Evolutionary conservation across 2,113 vertebrate species (phyloP), one percentile per base, ranked within the genome.

Genomic region (Pseudolaguvia tuberculata): DNA sequence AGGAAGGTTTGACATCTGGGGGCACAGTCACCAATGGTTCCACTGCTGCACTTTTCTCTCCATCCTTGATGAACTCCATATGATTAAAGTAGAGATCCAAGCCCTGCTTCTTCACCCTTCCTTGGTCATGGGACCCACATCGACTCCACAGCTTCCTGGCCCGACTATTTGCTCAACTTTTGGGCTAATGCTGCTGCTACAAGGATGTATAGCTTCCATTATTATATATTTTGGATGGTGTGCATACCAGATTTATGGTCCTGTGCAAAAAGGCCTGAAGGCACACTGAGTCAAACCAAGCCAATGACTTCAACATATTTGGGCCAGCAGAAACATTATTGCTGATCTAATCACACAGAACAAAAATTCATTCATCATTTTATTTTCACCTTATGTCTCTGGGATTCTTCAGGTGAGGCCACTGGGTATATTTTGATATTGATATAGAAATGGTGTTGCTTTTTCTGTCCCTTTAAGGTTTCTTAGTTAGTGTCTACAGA

Each of bases 1-100:
- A 0, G 91, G 91, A 0, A 73, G 83, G 18, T 92, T 92, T 0
- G 92, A 93, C 83, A 89, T 92, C 79, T 91, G 89, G 91, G 92
- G 92, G 2, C 92, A 92, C 85, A 92, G 92, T 78, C 91, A 93
- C 80, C 92, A 93, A 78, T 92, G 91, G 91, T 92, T 92, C 83
- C 92, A 92, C 84, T 90, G 89, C 79, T 92, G 87, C 86, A 91
- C 91, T 2, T 92, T 92, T 67, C 59, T 93, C 42, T 91, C 90
- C 73, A 93, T 92, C 83, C 82, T 92, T 3, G 91, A 92, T 0
- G 91, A 93, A 25, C 87, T 93, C 2, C 87, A 88, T 70, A 91
- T 93, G 91, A 92, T 93, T 82, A 89, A 87, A 58, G 85, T 84
- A 0, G 91, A 92, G 81, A 81, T 92, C 27, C 85, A 81, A 56